phyloP scores from a whole-genome alignment of 2,113 vertebrate genomes.

The Labrus mixtus region DNA sequence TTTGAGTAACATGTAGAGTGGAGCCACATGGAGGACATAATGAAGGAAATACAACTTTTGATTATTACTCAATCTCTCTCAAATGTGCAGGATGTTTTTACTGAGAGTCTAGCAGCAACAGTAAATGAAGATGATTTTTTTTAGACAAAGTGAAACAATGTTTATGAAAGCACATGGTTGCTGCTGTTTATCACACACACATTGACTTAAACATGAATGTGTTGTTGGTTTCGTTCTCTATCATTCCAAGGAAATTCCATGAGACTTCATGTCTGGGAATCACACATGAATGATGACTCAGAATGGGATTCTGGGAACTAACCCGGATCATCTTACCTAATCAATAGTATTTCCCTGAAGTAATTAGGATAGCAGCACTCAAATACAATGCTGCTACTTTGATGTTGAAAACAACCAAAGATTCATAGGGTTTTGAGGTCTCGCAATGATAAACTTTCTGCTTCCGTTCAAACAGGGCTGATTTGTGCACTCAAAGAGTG shows the following conservation, averaged over 20 bases:
- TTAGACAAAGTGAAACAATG: background rate
- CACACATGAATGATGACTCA: background rate
- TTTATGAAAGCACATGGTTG: background rate
- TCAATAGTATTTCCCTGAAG: conserved; percentile 10
- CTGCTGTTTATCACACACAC: background rate
- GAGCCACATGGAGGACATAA: too few species aligned
- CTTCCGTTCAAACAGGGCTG: conserved; percentile 7
- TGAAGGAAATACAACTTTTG: too few species aligned
- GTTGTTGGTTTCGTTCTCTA: background rate
- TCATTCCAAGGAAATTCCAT: background rate
- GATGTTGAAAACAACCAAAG: background rate
- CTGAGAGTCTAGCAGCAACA: too few species aligned
- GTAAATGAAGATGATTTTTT: too few species aligned
- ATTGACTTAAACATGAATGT: background rate
- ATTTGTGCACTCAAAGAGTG: conserved; percentile 5
- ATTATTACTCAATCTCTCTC: too few species aligned
- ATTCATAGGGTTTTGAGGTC: background rate
- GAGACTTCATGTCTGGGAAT: background rate
- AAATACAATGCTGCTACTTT: background rate
- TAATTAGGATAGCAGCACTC: background rate
- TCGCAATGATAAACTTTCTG: background rate
- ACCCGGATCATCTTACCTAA: conserved; percentile 7
- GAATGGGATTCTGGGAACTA: conserved; percentile 21
- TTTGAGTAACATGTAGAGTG: too few species aligned
- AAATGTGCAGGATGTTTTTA: too few species aligned